Percentiles rank a stretch among this genome's conserved stretches.
These are phyloP conservation scores for Drosophila nr. fundita DNA, from an alignment of 2,888 invertebrate genomes.

Conservation along the genomic window DNA sequence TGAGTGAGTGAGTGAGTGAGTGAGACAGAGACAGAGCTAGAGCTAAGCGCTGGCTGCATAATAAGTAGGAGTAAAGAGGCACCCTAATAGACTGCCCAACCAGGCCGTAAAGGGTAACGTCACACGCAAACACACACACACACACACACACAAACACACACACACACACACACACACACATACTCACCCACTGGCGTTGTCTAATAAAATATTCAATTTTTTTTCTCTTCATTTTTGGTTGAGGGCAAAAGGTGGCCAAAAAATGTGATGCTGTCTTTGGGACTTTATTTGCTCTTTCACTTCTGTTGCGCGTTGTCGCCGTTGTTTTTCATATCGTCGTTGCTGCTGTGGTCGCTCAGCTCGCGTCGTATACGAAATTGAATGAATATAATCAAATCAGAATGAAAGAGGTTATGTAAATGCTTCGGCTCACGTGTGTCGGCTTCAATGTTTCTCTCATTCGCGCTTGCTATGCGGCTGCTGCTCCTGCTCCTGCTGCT, in stretches of 20 bases:
- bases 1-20: not conserved
- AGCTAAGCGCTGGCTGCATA: slow-evolving; percentile 25
- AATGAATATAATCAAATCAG: slow-evolving; percentile 76
- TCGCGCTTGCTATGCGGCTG: slow-evolving; percentile 9
- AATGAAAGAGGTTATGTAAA: slow-evolving; percentile 75
- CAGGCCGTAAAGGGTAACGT: slow-evolving; percentile 60
- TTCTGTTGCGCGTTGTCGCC: slow-evolving; percentile 45
- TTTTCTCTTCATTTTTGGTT: slow-evolving; percentile 1
- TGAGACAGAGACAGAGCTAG: not conserved
- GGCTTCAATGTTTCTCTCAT: slow-evolving; percentile 9
- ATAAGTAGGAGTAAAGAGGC: slow-evolving; percentile 39
- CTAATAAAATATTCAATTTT: slow-evolving; percentile 59
- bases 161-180: slow-evolving; percentile 4
- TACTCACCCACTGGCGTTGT: slow-evolving; percentile 2
- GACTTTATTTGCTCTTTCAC: slow-evolving; percentile 12
- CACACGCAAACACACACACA: slow-evolving; percentile 18
- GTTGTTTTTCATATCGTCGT: slow-evolving; percentile 15
- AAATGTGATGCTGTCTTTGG: slow-evolving; percentile 26
- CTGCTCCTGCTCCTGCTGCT: not conserved
- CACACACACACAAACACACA: slow-evolving; percentile 5
- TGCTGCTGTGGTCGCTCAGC: slow-evolving; percentile 23
- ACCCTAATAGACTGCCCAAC: slow-evolving; percentile 65
- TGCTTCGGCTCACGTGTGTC: slow-evolving; percentile 45
- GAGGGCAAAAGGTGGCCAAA: slow-evolving; percentile 37
- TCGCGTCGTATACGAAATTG: slow-evolving; percentile 70